Conservation (phyloP, 2,797 vertebrate species). For the Hemibagrus guttatus region DNA sequence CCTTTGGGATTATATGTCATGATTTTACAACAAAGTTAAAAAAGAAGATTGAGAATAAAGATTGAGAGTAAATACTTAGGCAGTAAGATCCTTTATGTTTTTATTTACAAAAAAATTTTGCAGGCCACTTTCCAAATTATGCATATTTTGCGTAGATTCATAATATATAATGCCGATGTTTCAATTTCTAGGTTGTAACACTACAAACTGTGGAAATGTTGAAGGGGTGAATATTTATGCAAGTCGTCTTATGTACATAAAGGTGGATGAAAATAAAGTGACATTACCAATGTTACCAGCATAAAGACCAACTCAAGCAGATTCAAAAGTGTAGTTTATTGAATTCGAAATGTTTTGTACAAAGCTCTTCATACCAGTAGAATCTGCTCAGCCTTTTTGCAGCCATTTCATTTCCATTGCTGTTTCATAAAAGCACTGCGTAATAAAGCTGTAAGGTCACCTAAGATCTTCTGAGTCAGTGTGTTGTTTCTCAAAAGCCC, state of each 20-base stretch:
- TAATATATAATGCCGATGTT: neutral
- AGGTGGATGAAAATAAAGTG: neutral
- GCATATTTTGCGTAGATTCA: neutral
- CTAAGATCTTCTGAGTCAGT: conserved; percentile 28
- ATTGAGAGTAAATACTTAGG: no score
- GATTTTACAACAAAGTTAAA: neutral
- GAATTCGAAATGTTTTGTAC: conserved; percentile 8
- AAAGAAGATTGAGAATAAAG: no score
- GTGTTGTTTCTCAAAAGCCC: conserved; percentile 26
- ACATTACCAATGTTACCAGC: neutral
- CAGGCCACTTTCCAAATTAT: neutral
- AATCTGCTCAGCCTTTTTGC: neutral
- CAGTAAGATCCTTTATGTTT: neutral
- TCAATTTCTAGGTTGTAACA: neutral
- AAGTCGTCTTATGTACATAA: neutral
- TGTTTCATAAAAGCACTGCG: conserved; percentile 28
- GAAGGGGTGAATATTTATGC: neutral
- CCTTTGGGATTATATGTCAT: neutral
- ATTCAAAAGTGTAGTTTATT: conserved; percentile 42
- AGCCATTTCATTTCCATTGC: conserved; percentile 7
- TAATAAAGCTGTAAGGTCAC: conserved; percentile 25
- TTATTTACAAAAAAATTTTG: neutral
- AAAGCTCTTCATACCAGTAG: conserved; percentile 16
- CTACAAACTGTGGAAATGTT: neutral
- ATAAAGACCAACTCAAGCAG: neutral